These are phyloP conservation scores for Calameuta filiformis DNA, from an alignment of 2,888 invertebrate genomes.

Conservation along the genomic window DNA sequence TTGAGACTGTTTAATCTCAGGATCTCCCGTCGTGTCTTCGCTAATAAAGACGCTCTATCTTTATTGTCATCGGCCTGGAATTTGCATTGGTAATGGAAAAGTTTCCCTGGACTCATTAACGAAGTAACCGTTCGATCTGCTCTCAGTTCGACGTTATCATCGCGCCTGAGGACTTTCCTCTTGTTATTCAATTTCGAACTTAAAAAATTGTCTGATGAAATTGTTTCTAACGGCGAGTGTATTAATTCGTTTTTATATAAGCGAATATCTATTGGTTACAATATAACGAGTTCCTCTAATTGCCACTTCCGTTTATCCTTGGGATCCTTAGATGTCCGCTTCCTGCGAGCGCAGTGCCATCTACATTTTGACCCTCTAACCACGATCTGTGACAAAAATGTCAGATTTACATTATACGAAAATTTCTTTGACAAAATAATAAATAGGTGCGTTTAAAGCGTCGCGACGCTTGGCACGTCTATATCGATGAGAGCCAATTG, in stretches of 20 bases:
- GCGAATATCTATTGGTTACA: background rate
- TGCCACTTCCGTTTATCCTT: background rate
- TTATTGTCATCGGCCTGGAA: conserved; percentile 19
- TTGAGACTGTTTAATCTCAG: background rate
- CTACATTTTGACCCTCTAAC: background rate
- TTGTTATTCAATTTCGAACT: conserved; percentile 41
- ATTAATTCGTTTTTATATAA: background rate
- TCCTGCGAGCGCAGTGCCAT: background rate
- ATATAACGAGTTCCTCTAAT: background rate
- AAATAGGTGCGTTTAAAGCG: background rate
- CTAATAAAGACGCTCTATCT: conserved; percentile 1
- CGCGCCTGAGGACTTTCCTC: background rate
- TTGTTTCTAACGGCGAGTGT: background rate
- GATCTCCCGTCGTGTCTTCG: background rate
- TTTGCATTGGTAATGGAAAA: conserved; percentile 46
- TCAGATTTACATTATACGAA: background rate
- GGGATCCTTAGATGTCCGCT: background rate
- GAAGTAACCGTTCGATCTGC: conserved; percentile 33
- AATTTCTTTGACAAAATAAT: background rate
- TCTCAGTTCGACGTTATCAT: background rate
- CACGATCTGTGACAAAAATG: background rate
- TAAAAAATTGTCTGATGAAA: conserved; percentile 22
- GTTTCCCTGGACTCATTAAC: conserved; percentile 48
- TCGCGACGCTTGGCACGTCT: background rate
- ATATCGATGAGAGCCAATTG: background rate